phyloP scores from a whole-genome alignment of 2,113 vertebrate species.

The Baryphthengus martii region DNA sequence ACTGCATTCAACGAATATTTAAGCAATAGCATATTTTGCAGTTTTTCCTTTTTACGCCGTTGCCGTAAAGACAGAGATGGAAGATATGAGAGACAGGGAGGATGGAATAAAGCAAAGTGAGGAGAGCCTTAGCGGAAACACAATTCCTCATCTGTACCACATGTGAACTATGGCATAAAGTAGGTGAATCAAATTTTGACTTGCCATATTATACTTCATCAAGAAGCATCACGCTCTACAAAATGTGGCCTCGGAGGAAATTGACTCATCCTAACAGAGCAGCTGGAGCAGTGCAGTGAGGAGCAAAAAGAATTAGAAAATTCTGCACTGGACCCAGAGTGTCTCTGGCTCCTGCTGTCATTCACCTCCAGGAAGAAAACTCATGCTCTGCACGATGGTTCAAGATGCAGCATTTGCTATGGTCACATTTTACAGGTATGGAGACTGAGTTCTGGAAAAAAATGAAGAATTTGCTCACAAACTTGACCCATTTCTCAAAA shows the following conservation, averaged over 20 bases:
- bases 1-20: not conserved
- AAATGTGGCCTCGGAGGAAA: not conserved
- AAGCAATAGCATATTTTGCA: not conserved
- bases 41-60: not conserved
- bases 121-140: not conserved
- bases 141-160: not conserved
- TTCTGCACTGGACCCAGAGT: not conserved
- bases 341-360: not conserved
- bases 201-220: not conserved
- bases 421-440: not conserved
- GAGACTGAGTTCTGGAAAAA: not conserved
- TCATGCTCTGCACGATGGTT: not conserved
- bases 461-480: not conserved
- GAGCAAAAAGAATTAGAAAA: not conserved
- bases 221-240: not conserved
- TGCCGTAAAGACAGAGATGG: not conserved
- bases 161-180: not conserved
- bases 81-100: not conserved
- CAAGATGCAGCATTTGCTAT: not conserved
- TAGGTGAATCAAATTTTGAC: not conserved
- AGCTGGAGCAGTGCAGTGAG: not conserved
- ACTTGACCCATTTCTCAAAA: not conserved
- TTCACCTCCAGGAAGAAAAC: not conserved
- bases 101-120: not conserved
- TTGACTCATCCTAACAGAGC: not conserved